Base-by-base conservation (phyloP, 2,113 vertebrate genomes). In the Cyrtonyx montezumae region DNA sequence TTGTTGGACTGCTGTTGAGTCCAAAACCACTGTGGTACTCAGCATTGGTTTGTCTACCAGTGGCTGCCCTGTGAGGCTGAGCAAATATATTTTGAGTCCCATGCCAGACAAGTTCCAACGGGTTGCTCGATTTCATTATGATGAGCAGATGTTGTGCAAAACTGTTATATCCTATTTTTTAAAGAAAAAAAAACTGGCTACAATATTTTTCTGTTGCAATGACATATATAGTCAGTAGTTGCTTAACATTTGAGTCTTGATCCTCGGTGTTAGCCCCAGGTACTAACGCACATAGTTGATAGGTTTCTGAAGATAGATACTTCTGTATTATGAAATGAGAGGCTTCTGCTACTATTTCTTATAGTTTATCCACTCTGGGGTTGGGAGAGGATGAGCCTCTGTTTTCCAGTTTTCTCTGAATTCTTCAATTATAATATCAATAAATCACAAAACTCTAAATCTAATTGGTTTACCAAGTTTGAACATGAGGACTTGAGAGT, bases 31-130 rank as follows among this genome's bases (percentile, higher is more conserved):
- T 34, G 10, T 82, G 20, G 37, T n/a, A 87, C 68, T 59, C 42
- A 21, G 13, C 5, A 22, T 18, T 0, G 0, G 40, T 12, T 48
- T 71, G 5, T 32, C 22, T 7, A 6, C 2, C 17, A 4, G 13
- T 32, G 32, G 30, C 7, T 75, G 13, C 74, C 45, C n/a, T 49
- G 23, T 30, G 13, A 87, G 32, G 26, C 28, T 70, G 30, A 15
- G 18, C 4, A 7, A 4, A 20, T 0, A 0, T 5, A 63, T 63
- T 22, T 75, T 63, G 21, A 74, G 34, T 34, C 51, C 49, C 69
- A 67, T 26, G 22, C 20, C 22, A 7, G 25, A 6, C 2, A 23
- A n/a, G 9, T 84, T 84, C 40, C 71, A 37, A 42, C 7, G 45
- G 37, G 6, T 62, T 74, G 80, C 65, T 86, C 45, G 13, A 0